phyloP scores from a whole-genome alignment of 2,113 vertebrate genomes.

The Origma solitaria region DNA sequence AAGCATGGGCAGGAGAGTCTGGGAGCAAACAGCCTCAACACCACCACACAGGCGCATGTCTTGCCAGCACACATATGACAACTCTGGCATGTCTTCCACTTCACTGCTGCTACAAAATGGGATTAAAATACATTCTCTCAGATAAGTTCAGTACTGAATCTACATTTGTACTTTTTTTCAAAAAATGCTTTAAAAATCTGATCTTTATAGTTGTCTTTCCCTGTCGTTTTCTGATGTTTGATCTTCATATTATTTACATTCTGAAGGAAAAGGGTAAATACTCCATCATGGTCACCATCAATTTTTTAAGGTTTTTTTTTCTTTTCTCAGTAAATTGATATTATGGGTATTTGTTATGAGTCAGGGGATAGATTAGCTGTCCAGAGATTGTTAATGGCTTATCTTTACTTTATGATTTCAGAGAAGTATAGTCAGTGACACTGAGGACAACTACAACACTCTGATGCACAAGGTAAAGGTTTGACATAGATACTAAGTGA shows the following conservation, averaged over 20 bases:
- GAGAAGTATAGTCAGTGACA: background rate
- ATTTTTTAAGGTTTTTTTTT: background rate
- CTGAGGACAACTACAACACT: background rate
- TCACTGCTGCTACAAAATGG: background rate
- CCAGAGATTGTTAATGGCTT: background rate
- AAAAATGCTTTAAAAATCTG: background rate
- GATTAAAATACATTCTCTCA: background rate
- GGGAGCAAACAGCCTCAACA: background rate
- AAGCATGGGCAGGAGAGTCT: background rate
- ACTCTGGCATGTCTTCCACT: fast-evolving
- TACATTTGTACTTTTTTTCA: background rate
- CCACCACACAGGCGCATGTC: fast-evolving
- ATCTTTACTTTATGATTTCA: background rate
- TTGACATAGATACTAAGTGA: background rate
- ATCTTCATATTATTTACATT: background rate
- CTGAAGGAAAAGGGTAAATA: background rate
- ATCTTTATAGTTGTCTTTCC: background rate
- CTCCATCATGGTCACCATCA: fast-evolving
- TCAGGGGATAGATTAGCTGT: background rate
- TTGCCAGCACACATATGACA: fast-evolving
- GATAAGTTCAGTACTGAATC: background rate
- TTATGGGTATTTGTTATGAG: background rate
- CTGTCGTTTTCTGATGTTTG: background rate
- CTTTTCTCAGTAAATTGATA: background rate
- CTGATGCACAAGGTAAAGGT: background rate